A percentile compares a stretch with the other conserved stretches of the same genome.
Evolutionary conservation across 2,113 vertebrate species (phyloP).

Genomic region (Channa maculata): DNA sequence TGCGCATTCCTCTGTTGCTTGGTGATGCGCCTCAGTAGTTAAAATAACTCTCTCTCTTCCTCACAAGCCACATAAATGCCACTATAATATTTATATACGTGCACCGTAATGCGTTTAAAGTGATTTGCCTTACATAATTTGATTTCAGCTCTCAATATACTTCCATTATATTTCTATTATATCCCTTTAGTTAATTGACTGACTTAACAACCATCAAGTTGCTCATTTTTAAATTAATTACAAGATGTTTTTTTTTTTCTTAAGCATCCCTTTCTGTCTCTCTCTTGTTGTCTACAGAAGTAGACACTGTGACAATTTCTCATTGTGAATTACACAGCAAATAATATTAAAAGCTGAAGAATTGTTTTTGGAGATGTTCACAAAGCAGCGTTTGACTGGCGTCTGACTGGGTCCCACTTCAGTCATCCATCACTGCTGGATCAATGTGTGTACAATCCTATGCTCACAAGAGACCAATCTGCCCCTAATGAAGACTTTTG

Average conservation of each 20-base stretch:
- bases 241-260: background rate
- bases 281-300: background rate
- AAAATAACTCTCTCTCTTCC: constrained; percentile 17
- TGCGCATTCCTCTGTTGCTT: constrained; percentile 37
- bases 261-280: background rate
- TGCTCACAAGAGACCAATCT: constrained; percentile 55
- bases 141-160: background rate
- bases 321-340: background rate
- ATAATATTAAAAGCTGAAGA: background rate
- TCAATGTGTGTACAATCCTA: constrained; percentile 54
- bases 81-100: constrained; percentile 1
- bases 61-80: constrained; percentile 7
- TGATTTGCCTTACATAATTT: constrained; percentile 3
- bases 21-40: constrained; percentile 27
- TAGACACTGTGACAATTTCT: background rate
- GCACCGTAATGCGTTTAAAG: background rate
- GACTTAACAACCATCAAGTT: background rate
- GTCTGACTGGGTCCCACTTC: constrained; percentile 2
- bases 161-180: background rate
- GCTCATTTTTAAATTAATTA: too few species aligned
- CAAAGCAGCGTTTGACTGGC: background rate
- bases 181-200: background rate
- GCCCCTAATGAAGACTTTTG: constrained; percentile 68
- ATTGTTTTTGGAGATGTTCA: background rate
- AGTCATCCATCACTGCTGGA: constrained; percentile 42